phyloP scores from a whole-genome alignment of 2,888 invertebrate genomes.

The Cantharis rustica region DNA sequence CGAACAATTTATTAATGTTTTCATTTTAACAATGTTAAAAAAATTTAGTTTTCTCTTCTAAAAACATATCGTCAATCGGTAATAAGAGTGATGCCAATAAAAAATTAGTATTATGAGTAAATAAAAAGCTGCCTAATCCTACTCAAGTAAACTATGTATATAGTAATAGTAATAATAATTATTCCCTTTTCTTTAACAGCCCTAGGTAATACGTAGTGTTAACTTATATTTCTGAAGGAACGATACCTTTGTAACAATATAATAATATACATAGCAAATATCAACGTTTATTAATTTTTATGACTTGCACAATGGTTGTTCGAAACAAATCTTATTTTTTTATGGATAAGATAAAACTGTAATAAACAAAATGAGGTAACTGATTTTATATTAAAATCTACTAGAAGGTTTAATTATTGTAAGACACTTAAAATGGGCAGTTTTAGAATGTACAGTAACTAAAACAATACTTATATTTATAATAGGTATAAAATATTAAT shows the following conservation, averaged over 20 bases:
- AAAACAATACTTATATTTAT: not conserved
- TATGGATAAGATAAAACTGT: not conserved
- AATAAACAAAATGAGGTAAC: constrained; percentile 7
- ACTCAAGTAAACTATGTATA: not conserved
- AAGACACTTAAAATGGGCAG: constrained; percentile 14
- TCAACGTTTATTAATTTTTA: not conserved
- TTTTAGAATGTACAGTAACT: not conserved
- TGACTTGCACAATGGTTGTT: not conserved
- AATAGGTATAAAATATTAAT: not conserved
- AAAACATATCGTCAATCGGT: not conserved
- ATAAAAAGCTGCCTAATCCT: not conserved
- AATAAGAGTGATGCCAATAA: not conserved
- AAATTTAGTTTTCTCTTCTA: not conserved
- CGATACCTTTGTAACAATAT: not conserved
- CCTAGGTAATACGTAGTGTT: not conserved
- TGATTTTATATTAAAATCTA: constrained; percentile 11
- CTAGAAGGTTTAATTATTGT: not conserved
- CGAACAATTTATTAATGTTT: no score
- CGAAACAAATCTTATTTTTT: not conserved
- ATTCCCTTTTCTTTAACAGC: not conserved
- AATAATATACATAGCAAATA: not conserved
- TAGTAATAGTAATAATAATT: not conserved
- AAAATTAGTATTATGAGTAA: not conserved
- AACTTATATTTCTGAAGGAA: not conserved
- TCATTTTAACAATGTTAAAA: not conserved